Evolutionary conservation across 2,888 invertebrate genomes (phyloP).

Genomic region (Monoplex corrugatus): DNA sequence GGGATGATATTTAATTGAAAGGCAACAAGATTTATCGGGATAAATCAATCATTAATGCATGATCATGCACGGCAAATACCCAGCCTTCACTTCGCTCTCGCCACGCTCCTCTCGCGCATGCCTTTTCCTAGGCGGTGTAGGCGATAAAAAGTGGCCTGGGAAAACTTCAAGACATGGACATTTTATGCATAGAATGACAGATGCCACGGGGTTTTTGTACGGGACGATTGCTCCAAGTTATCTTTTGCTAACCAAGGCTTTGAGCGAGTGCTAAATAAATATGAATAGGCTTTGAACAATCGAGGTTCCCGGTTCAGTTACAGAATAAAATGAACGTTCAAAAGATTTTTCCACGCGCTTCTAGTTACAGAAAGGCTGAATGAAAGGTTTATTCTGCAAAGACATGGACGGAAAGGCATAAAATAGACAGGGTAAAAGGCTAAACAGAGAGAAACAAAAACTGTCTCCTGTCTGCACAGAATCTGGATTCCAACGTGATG

Average conservation of each 20-base stretch:
- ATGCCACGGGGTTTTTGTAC: not conserved
- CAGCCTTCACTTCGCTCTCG: constrained; percentile 20
- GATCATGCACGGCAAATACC: constrained; percentile 56
- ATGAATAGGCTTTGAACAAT: not conserved
- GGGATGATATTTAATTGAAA: constrained; percentile 58
- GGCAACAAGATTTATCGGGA: constrained; percentile 58
- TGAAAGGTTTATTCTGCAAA: no score
- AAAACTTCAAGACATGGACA: not conserved
- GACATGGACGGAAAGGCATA: no score
- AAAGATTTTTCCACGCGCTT: no score
- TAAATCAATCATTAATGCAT: constrained; percentile 59
- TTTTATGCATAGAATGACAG: not conserved
- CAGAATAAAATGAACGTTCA: no score
- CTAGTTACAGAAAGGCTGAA: no score
- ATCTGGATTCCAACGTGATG: no score
- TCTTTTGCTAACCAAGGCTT: not conserved
- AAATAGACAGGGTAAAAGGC: no score
- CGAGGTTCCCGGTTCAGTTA: not conserved
- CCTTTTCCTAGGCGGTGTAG: not conserved
- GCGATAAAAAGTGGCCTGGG: not conserved
- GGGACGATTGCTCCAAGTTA: no score
- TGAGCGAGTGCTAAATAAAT: not conserved
- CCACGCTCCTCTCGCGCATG: constrained; percentile 12
- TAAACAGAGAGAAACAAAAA: no score
- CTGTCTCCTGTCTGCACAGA: no score